Base-by-base conservation (phyloP, 2,113 vertebrate genomes). In the Peromyscus maniculatus region DNA sequence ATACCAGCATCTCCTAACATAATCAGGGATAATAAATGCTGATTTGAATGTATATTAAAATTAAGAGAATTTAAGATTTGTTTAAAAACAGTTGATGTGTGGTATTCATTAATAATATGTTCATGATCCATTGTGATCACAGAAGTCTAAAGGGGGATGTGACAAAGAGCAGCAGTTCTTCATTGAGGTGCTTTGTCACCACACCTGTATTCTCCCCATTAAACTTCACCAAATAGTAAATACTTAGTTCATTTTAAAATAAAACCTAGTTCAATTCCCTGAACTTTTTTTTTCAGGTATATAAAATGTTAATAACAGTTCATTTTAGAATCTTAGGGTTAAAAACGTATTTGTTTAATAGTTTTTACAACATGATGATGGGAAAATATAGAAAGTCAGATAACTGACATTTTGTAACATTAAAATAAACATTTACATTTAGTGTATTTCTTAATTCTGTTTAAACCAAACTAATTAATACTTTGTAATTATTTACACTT, bases 171-270 rank as follows among this genome's bases (percentile, higher is more conserved):
- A 94, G 66, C 12, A 1, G 5, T 62, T 80, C 66, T 84, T 12
- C 9, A 43, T 49, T 12, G 89, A 69, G 24, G 3, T 39, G 7
- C 31, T 31, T 6, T 69, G 49, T 0, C 0, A 28, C 3, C 15
- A 3, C 3, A 57, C 1, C 11, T 62, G 6, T 10, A 49, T 79
- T 71, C 6, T 74, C 52, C 59, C 57, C 36, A 52, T 28, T 62
- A n/a, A 75, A 55, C 3, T 69, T 12, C 75, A 39, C 22, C 24
- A 33, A 89, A 87, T 24, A 24, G 39, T 12, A 7, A 7, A 9
- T 64, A 22, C 31, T 92, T 31, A 52, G 24, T 78, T 94, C 57
- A 39, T 66, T 92, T 84, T 43, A 88, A 89, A 89, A 93, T 93
- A 91, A 71, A 17, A 75, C 22, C 52, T 82, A 83, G 9, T 94